Conservation (phyloP, 2,797 vertebrate species). For the Morelia viridis region DNA sequence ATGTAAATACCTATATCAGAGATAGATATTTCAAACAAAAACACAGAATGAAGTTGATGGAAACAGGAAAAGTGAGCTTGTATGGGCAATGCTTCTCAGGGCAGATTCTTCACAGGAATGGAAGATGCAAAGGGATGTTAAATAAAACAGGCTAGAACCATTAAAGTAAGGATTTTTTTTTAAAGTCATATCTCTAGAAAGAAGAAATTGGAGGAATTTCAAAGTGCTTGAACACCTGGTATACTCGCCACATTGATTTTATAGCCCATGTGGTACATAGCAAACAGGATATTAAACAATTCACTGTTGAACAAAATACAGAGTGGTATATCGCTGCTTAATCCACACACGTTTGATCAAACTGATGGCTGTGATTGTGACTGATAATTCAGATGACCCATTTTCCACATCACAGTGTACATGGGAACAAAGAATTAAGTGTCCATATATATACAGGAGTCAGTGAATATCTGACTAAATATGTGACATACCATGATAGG, state of each 20-base stretch:
- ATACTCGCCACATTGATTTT: not conserved
- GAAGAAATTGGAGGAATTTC: not conserved
- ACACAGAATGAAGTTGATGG: constrained; percentile 40
- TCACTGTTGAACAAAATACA: not conserved
- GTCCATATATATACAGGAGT: not conserved
- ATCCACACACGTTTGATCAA: not conserved
- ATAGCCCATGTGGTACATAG: not conserved
- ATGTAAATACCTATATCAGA: constrained; percentile 17
- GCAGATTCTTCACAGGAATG: constrained; percentile 21
- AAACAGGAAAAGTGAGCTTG: constrained; percentile 12
- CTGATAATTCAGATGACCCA: not conserved
- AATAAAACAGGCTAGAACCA: constrained; percentile 46
- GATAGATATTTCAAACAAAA: not conserved
- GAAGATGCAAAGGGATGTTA: not conserved
- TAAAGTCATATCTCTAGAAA: not conserved
- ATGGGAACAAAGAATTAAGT: not conserved
- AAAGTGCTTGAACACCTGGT: not conserved
- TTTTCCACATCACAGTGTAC: not conserved
- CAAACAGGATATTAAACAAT: not conserved
- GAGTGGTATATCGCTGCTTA: not conserved
- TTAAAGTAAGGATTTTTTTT: not conserved
- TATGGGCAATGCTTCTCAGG: constrained; percentile 7
- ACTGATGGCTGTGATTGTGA: not conserved
- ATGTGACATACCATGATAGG: not conserved
- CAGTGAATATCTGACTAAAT: not conserved